Conservation (phyloP, 1,140 invertebrate species). For the Caenorhabditis inopinata region DNA sequence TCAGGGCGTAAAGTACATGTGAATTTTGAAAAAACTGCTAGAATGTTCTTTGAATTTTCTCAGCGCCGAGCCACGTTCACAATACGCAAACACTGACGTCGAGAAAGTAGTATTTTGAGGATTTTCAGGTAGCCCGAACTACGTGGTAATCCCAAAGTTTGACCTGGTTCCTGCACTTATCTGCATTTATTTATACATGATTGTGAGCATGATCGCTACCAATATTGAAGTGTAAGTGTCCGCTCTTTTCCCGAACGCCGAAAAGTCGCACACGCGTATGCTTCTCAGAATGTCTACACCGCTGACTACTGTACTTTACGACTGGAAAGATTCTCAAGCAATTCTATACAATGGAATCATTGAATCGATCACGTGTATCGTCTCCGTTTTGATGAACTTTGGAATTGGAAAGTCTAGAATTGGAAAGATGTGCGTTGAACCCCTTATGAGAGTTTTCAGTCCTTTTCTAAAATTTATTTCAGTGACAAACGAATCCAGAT, state of each 20-base stretch:
- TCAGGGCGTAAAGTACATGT: too few species aligned
- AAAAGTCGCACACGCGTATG: background rate
- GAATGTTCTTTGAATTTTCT: too few species aligned
- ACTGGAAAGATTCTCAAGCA: constrained; percentile 43
- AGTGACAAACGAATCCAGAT: constrained; percentile 46
- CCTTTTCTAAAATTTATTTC: constrained; percentile 7
- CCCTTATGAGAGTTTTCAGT: background rate
- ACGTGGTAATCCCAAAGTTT: constrained; percentile 40
- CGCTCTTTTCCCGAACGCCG: background rate
- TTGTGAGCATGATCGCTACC: constrained; percentile 32
- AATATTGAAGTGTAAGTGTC: constrained; percentile 45
- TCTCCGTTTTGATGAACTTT: constrained; percentile 45
- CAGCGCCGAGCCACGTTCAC: too few species aligned
- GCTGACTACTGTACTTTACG: constrained; percentile 44
- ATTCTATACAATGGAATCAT: constrained; percentile 50
- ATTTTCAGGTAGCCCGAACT: background rate
- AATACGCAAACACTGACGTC: too few species aligned
- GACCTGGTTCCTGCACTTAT: constrained; percentile 30
- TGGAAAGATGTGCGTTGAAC: constrained; percentile 38
- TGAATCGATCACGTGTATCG: constrained; percentile 45
- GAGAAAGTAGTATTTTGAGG: background rate
- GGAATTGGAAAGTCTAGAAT: constrained; percentile 45
- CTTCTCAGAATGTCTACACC: constrained; percentile 46
- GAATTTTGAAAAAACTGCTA: too few species aligned
- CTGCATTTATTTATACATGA: constrained; percentile 39